These are phyloP conservation scores for Leptinotarsa tumamoca DNA, from an alignment of 2,888 invertebrate species.

Conservation along the genomic window DNA sequence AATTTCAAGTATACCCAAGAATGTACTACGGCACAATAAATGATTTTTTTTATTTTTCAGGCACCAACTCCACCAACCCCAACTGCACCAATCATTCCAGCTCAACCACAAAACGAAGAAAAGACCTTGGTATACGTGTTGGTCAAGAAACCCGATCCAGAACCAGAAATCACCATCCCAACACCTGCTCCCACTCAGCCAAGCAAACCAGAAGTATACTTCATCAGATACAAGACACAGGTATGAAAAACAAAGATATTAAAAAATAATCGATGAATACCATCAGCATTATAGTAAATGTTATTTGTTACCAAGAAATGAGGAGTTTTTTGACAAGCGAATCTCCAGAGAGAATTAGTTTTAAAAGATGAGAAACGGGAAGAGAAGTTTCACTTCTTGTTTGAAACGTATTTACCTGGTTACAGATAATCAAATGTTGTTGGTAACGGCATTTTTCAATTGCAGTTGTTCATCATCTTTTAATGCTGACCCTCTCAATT, in stretches of 20 bases:
- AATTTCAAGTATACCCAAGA: not conserved
- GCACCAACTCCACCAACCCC: conserved; percentile 87
- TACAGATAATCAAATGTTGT: too few species aligned
- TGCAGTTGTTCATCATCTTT: too few species aligned
- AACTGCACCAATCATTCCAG: conserved; percentile 83
- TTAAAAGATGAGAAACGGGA: too few species aligned
- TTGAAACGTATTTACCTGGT: too few species aligned
- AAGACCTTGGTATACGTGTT: conserved; percentile 90
- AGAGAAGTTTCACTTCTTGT: too few species aligned
- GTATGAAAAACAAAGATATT: conserved; percentile 64
- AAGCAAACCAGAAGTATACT: conserved; percentile 90
- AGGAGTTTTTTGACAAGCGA: too few species aligned
- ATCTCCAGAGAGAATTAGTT: too few species aligned
- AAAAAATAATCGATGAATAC: not conserved
- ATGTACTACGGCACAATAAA: not conserved
- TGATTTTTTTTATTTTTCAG: conserved; percentile 71
- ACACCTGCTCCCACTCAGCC: conserved; percentile 87
- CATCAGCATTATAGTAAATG: too few species aligned
- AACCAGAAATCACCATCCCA: conserved; percentile 82
- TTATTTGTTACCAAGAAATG: too few species aligned
- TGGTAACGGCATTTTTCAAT: too few species aligned
- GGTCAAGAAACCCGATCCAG: conserved; percentile 89
- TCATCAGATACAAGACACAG: conserved; percentile 90
- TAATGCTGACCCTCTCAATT: too few species aligned
- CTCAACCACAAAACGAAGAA: conserved; percentile 87